A percentile compares a stretch with the other conserved stretches of the same genome.
phyloP scores from a whole-genome alignment of 2,888 invertebrate species.

The Eupithecia abbreviata region DNA sequence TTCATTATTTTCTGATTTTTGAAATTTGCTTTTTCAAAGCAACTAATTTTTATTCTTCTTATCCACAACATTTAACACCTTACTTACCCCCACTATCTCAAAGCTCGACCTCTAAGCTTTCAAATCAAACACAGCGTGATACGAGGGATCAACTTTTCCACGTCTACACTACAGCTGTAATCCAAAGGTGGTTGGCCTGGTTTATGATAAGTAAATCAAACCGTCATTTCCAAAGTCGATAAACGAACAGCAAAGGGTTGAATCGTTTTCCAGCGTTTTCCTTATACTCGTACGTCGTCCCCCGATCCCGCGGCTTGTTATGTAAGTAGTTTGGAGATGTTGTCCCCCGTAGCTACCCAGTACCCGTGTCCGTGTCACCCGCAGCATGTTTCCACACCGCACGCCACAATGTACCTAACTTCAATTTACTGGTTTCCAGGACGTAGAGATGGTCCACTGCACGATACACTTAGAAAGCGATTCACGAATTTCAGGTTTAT shows the following conservation, averaged over 20 bases:
- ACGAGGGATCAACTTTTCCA: not conserved
- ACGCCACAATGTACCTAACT: conserved; percentile 41
- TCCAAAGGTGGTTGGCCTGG: conserved; percentile 4
- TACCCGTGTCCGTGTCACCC: conserved; percentile 57
- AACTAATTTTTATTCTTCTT: not conserved
- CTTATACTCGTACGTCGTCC: conserved; percentile 28
- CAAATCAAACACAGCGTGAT: conserved; percentile 2
- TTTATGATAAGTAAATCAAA: conserved; percentile 17
- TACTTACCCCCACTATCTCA: not conserved
- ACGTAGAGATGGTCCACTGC: conserved; percentile 32
- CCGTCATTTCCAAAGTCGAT: conserved; percentile 20
- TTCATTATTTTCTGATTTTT: not conserved
- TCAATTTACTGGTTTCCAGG: conserved; percentile 25
- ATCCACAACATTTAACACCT: not conserved
- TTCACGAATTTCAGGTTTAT: conserved; percentile 29
- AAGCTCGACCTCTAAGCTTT: conserved; percentile 2
- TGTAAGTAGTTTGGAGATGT: conserved; percentile 75
- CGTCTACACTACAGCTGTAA: conserved; percentile 7
- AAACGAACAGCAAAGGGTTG: conserved; percentile 27
- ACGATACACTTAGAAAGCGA: conserved; percentile 35
- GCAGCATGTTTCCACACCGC: conserved; percentile 59
- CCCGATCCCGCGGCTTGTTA: conserved; percentile 44
- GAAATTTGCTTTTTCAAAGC: not conserved
- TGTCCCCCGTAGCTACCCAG: conserved; percentile 62
- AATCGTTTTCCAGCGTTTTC: conserved; percentile 33